Evolutionary conservation across 2,888 invertebrate species (phyloP).

Genomic region (Aphrophora alni): DNA sequence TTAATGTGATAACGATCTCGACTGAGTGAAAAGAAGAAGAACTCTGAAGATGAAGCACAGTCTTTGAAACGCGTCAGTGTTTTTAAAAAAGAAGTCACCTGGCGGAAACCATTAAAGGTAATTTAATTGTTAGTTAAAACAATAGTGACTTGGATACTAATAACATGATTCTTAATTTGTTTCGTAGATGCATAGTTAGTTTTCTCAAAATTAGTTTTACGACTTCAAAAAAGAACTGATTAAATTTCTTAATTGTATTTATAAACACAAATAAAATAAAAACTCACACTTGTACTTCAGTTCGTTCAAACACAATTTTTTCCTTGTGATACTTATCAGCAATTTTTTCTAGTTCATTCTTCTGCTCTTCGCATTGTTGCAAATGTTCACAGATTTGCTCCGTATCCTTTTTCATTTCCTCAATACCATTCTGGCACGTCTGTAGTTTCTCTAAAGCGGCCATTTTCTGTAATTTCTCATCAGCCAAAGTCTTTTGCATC

Average conservation of each 20-base stretch:
- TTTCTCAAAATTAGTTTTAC: too few relatives aligned
- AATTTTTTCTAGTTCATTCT: neutral
- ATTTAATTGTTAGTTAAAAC: too few relatives aligned
- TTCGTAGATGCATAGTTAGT: too few relatives aligned
- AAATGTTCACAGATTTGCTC: neutral
- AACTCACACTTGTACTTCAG: neutral
- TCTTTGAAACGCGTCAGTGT: too few relatives aligned
- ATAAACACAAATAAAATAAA: neutral
- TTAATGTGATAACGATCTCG: too few relatives aligned
- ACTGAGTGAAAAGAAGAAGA: too few relatives aligned
- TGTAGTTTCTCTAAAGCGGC: neutral
- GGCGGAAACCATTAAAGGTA: too few relatives aligned
- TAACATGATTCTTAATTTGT: too few relatives aligned
- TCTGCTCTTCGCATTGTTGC: neutral
- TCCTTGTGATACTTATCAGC: neutral
- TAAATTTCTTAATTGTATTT: neutral
- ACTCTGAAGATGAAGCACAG: too few relatives aligned
- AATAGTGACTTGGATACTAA: too few relatives aligned
- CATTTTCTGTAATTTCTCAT: neutral
- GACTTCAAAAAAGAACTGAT: too few relatives aligned
- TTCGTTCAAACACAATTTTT: neutral
- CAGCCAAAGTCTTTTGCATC: neutral
- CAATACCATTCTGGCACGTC: neutral
- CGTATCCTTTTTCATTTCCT: neutral
- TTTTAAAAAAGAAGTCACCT: too few relatives aligned